Percentiles rank a stretch among this genome's conserved stretches.
Conservation (phyloP, 2,113 vertebrate species). For the Myrmecophaga tridactyla region DNA sequence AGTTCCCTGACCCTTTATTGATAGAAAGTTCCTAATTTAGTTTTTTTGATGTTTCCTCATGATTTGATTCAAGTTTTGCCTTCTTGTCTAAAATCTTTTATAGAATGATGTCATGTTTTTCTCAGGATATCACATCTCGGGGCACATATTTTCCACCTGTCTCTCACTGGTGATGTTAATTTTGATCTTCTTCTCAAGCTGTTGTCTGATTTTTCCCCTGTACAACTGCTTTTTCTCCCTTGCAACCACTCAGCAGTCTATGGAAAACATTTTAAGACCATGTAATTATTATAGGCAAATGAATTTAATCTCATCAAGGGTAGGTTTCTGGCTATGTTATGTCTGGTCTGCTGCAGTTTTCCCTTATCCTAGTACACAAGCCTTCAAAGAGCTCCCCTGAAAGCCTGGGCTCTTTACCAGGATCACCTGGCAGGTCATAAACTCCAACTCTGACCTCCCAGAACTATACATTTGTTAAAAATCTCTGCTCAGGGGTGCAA, state of each 20-base stretch:
- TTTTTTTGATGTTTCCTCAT: not conserved
- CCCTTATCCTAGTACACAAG: not conserved
- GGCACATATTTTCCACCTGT: not conserved
- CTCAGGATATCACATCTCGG: not conserved
- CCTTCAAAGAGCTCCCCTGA: not conserved
- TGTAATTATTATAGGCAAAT: not conserved
- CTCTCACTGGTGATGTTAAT: not conserved
- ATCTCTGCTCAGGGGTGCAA: too few relatives aligned
- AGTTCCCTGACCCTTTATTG: not conserved
- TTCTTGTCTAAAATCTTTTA: not conserved
- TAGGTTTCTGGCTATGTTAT: not conserved
- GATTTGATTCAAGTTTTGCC: not conserved
- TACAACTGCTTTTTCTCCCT: not conserved
- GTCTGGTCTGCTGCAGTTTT: not conserved
- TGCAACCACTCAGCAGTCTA: not conserved
- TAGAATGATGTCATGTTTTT: not conserved
- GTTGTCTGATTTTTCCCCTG: not conserved
- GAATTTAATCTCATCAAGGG: not conserved
- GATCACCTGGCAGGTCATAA: not conserved
- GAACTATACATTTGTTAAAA: not conserved
- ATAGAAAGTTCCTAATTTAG: not conserved
- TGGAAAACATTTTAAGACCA: not conserved
- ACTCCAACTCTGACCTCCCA: not conserved
- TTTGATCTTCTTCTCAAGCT: not conserved
- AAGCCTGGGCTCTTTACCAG: not conserved